phyloP scores from a whole-genome alignment of 2,888 invertebrate genomes.

The Tiliacea citrago region DNA sequence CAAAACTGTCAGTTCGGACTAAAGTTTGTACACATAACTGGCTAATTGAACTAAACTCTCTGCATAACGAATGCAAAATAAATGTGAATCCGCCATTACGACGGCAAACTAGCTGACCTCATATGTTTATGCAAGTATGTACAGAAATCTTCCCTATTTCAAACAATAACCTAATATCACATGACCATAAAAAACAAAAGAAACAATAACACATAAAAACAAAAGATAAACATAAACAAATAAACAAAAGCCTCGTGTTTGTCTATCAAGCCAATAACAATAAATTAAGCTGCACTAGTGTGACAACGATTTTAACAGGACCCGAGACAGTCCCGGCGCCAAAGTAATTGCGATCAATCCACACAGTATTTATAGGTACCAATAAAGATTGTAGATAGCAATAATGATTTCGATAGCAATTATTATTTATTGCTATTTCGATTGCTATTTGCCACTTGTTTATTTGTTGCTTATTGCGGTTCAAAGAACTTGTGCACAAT shows the following conservation, averaged over 20 bases:
- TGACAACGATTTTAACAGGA: constrained; percentile 40
- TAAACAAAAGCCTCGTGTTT: constrained; percentile 35
- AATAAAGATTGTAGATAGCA: constrained; percentile 66
- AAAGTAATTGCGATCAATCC: constrained; percentile 66
- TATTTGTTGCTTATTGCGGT: constrained; percentile 37
- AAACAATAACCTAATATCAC: constrained; percentile 22
- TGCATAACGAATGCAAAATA: too few species aligned
- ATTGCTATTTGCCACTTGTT: constrained; percentile 53
- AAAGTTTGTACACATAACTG: neutral
- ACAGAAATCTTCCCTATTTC: neutral
- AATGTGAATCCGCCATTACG: neutral
- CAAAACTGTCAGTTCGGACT: neutral
- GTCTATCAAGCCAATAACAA: constrained; percentile 53
- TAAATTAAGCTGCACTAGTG: constrained; percentile 39
- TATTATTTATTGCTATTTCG: constrained; percentile 66
- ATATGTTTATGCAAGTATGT: neutral
- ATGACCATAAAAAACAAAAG: constrained; percentile 16
- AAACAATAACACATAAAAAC: constrained; percentile 28
- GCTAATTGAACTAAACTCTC: neutral
- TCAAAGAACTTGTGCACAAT: constrained; percentile 37
- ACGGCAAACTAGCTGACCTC: neutral
- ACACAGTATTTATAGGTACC: constrained; percentile 58
- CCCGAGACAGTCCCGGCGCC: constrained; percentile 60
- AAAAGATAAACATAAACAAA: constrained; percentile 36
- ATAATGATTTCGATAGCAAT: constrained; percentile 65